Percentiles rank a stretch among this genome's conserved stretches.
phyloP scores from a whole-genome alignment of 2,797 vertebrate species.

The Poeciliopsis infans region DNA sequence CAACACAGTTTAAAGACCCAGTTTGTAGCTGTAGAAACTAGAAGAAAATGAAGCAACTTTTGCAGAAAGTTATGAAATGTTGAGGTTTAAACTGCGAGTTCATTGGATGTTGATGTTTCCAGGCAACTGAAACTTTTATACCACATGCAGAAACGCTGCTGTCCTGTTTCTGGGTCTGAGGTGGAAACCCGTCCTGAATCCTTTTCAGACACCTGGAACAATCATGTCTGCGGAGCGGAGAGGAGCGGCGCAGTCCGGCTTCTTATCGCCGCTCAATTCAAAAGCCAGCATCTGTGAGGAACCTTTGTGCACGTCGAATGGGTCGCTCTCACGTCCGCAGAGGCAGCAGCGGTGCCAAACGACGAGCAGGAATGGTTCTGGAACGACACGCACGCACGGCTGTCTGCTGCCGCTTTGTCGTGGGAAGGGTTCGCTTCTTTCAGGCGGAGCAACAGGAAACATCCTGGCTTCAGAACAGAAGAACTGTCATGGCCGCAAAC shows the following conservation, averaged over 20 bases:
- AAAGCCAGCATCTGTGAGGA: constrained; percentile 1
- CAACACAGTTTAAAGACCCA: not conserved
- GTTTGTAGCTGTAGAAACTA: not conserved
- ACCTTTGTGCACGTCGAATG: not conserved
- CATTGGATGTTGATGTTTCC: not conserved
- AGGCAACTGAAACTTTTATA: not conserved
- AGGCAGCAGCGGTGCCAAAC: not conserved
- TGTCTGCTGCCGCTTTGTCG: too few species aligned
- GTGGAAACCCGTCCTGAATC: not conserved
- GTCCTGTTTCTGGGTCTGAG: not conserved
- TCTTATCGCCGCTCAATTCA: not conserved
- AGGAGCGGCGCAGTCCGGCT: not conserved
- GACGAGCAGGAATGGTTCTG: not conserved
- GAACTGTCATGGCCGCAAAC: not conserved
- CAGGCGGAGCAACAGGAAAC: not conserved
- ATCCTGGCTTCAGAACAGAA: not conserved
- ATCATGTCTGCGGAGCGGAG: not conserved
- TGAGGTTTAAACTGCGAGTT: not conserved
- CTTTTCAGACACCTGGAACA: not conserved
- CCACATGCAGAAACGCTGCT: not conserved
- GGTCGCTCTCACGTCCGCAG: not conserved
- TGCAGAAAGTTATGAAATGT: not conserved
- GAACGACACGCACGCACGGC: not conserved
- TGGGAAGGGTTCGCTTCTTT: not conserved
- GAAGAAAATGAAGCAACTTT: not conserved